Conservation (phyloP, 1,140 invertebrate genomes). For the Odontomachus brunneus region DNA sequence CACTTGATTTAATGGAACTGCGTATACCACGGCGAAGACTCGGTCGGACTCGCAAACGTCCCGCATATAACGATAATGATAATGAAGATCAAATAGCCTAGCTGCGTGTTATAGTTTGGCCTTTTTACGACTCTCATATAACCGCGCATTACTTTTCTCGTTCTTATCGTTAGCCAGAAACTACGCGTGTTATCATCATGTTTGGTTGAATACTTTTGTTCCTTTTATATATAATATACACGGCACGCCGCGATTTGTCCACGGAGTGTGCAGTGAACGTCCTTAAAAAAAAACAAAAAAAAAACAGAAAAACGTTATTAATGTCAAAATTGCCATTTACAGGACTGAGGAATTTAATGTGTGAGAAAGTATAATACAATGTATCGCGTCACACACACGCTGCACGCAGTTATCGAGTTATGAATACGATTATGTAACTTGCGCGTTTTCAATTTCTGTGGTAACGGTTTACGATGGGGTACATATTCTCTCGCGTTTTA, state of each 20-base stretch:
- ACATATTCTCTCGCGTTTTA: conserved; percentile 32
- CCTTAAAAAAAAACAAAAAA: too few species aligned
- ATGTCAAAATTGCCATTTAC: conserved; percentile 54
- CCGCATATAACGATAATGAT: conserved; percentile 52
- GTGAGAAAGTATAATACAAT: conserved; percentile 18
- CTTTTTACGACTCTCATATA: conserved; percentile 64
- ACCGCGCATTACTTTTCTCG: conserved; percentile 69
- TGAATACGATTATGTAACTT: conserved; percentile 30
- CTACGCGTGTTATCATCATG: conserved; percentile 64
- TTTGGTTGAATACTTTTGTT: conserved; percentile 60
- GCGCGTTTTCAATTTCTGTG: conserved; percentile 51
- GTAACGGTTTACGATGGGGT: conserved; percentile 61
- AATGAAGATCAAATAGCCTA: conserved; percentile 64
- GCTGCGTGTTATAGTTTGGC: conserved; percentile 74
- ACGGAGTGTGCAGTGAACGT: conserved; percentile 29
- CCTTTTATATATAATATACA: background rate
- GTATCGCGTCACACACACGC: conserved; percentile 49
- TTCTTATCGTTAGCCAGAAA: conserved; percentile 68
- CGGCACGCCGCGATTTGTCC: conserved; percentile 42
- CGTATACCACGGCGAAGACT: conserved; percentile 24
- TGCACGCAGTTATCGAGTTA: conserved; percentile 46
- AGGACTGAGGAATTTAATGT: conserved; percentile 49
- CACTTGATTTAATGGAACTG: too few species aligned
- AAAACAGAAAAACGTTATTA: conserved; percentile 47
- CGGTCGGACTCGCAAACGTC: conserved; percentile 53